phyloP scores from a whole-genome alignment of 2,797 vertebrate genomes.

The Petrocephalus sullivani region DNA sequence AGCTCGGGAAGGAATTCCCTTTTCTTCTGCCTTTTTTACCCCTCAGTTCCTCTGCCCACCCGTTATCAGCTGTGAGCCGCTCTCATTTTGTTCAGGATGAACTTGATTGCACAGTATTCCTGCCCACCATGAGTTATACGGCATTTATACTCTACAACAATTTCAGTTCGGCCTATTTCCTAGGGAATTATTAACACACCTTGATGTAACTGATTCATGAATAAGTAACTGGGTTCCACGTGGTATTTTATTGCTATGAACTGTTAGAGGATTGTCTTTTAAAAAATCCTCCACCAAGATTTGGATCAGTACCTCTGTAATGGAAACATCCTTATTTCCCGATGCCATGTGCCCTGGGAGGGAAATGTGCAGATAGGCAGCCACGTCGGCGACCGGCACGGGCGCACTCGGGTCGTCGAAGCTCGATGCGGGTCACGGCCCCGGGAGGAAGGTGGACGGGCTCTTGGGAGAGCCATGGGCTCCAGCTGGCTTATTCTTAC shows the following conservation, averaged over 20 bases:
- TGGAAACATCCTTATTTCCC: conserved; percentile 64
- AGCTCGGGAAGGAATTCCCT: not conserved
- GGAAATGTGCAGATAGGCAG: conserved; percentile 61
- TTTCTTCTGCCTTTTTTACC: not conserved
- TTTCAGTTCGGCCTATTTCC: conserved; percentile 61
- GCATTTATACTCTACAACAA: conserved; percentile 65
- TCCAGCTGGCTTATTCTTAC: conserved; percentile 17
- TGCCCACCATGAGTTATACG: conserved; percentile 51
- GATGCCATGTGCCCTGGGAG: conserved; percentile 58
- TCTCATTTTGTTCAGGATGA: conserved; percentile 56
- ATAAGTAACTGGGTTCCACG: conserved; percentile 65
- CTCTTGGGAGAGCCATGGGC: conserved; percentile 8
- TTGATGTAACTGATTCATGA: conserved; percentile 62
- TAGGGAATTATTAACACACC: conserved; percentile 71
- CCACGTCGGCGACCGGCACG: conserved; percentile 54
- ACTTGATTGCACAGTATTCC: conserved; percentile 43
- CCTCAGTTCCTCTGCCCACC: not conserved
- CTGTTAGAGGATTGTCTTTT: conserved; percentile 56
- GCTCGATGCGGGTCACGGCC: conserved; percentile 35
- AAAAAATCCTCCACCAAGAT: conserved; percentile 65
- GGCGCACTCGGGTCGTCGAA: conserved; percentile 37
- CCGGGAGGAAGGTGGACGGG: not conserved
- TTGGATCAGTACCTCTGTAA: conserved; percentile 41
- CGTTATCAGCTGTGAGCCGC: conserved; percentile 64
- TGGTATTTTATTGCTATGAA: conserved; percentile 53